Evolutionary conservation across 2,888 invertebrate species (phyloP).

Genomic region (Adelognathus sp.): DNA sequence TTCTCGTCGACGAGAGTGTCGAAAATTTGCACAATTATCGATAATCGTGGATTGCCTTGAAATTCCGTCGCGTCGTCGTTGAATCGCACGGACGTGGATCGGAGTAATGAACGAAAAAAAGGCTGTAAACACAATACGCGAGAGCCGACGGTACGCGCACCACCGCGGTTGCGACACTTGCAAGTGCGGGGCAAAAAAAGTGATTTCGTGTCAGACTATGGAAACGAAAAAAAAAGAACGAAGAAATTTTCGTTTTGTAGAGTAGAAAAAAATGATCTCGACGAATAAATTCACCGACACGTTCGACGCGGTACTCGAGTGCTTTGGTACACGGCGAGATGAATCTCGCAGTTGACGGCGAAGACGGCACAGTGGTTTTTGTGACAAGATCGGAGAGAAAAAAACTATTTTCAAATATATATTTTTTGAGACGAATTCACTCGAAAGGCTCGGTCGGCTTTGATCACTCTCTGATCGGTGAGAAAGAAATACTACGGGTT

Average conservation of each 20-base stretch:
- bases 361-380: background rate
- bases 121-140: background rate
- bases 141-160: background rate
- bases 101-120: background rate
- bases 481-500: too few species aligned
- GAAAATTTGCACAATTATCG: background rate
- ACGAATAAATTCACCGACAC: too few species aligned
- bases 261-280: background rate
- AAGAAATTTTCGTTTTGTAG: background rate
- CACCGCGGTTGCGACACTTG: background rate
- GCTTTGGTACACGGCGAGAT: too few species aligned
- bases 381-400: background rate
- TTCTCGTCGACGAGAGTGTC: background rate
- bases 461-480: background rate
- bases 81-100: background rate
- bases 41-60: background rate
- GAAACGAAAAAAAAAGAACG: background rate
- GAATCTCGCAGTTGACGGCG: background rate
- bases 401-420: background rate
- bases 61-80: background rate
- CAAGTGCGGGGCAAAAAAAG: background rate
- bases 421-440: background rate
- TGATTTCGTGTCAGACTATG: conserved; percentile 2
- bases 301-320: too few species aligned
- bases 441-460: background rate